phyloP scores from a whole-genome alignment of 92 coral and sea anemone species.

The Siderastrea radians region DNA sequence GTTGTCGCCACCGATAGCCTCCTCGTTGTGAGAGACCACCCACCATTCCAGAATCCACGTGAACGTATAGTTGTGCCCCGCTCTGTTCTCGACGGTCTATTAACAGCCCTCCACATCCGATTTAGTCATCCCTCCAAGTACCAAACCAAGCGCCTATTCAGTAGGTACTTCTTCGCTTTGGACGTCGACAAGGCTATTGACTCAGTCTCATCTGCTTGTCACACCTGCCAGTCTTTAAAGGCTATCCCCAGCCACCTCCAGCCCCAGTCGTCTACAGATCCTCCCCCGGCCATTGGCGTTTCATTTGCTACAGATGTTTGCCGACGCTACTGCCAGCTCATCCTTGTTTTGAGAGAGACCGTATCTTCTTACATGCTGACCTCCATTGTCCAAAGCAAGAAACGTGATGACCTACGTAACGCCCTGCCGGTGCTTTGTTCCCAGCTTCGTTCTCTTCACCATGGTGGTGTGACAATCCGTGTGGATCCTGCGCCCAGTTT shows the following conservation, averaged over 20 bases:
- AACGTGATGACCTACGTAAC: no score
- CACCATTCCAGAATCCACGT: conserved; percentile 11
- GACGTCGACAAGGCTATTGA: conserved; percentile 48
- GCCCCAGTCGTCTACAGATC: no score
- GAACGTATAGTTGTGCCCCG: conserved; percentile 22
- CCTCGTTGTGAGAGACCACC: conserved; percentile 40
- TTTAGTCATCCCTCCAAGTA: conserved; percentile 50
- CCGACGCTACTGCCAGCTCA: no score
- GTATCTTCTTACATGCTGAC: no score
- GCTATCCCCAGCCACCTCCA: no score
- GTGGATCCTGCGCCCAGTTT: conserved; percentile 55
- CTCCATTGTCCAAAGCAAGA: no score
- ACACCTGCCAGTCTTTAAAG: no score
- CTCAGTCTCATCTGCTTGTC: no score
- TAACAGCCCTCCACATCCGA: conserved; percentile 46
- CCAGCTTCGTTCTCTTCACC: conserved; percentile 19
- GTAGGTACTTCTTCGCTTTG: conserved; percentile 55
- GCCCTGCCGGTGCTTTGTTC: no score
- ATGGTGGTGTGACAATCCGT: conserved; percentile 51
- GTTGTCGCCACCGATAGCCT: conserved; percentile 8
- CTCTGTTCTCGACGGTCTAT: conserved; percentile 11
- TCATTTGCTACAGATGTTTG: no score
- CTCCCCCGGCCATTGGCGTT: no score
- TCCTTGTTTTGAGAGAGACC: no score
- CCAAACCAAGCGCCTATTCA: conserved; percentile 46